Percentiles rank a stretch among this genome's conserved stretches.
phyloP scores from a whole-genome alignment of 2,888 invertebrate species.

The Rhagonycha lutea region DNA sequence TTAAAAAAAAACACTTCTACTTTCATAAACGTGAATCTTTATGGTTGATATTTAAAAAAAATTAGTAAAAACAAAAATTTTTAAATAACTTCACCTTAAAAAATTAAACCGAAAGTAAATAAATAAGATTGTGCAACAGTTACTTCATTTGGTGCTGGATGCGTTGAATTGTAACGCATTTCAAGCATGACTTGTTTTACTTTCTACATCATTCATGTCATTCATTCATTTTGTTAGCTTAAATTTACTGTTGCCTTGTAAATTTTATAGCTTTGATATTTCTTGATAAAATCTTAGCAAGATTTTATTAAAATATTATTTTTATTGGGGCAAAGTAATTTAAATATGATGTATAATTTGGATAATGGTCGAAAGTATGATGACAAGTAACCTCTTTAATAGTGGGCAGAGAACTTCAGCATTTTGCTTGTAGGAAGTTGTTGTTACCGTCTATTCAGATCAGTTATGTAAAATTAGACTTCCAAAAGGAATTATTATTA shows the following conservation, averaged over 20 bases:
- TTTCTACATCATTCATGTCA: slow-evolving; percentile 15
- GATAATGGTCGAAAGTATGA: not conserved
- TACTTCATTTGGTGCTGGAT: slow-evolving; percentile 47
- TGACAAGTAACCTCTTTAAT: too few relatives aligned
- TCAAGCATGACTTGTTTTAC: slow-evolving; percentile 33
- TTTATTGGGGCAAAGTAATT: not conserved
- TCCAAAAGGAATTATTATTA: too few relatives aligned
- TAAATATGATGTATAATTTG: not conserved
- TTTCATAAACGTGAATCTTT: not conserved
- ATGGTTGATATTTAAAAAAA: not conserved
- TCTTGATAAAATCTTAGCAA: not conserved
- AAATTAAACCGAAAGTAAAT: slow-evolving; percentile 39
- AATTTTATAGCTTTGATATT: not conserved
- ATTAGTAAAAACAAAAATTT: not conserved
- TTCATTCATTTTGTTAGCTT: slow-evolving; percentile 1
- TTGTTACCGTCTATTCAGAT: not conserved
- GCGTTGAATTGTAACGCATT: slow-evolving; percentile 46
- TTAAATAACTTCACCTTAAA: not conserved
- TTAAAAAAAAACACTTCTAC: not conserved
- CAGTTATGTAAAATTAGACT: too few relatives aligned
- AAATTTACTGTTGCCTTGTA: not conserved
- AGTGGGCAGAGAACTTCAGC: not conserved
- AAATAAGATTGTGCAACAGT: slow-evolving; percentile 46
- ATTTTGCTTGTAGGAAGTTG: too few relatives aligned
- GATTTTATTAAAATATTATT: not conserved